Evolutionary conservation across 2,888 invertebrate genomes (phyloP).

Genomic region (Ferrisia virgata): DNA sequence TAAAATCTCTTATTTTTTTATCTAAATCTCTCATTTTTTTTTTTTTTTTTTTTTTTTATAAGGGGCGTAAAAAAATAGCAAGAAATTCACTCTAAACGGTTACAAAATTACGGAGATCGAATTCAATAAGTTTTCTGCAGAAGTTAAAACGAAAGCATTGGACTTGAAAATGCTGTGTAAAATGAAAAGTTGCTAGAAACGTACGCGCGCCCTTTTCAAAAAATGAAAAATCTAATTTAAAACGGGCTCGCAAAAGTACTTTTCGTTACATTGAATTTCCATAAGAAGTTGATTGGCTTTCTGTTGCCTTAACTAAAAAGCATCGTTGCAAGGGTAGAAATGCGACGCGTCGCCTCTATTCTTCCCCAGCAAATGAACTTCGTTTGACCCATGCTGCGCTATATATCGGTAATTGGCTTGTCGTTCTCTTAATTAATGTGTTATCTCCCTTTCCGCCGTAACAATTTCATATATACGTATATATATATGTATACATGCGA

Average conservation of each 20-base stretch:
- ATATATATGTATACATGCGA: too few species aligned
- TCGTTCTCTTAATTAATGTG: slow-evolving; percentile 45
- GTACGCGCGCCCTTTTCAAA: slow-evolving; percentile 28
- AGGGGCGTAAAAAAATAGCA: background rate
- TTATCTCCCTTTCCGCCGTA: background rate
- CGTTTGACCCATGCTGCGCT: slow-evolving; percentile 44
- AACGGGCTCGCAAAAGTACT: slow-evolving; percentile 38
- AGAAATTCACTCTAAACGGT: slow-evolving; percentile 24
- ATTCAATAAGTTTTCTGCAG: slow-evolving; percentile 22
- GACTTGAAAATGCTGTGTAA: slow-evolving; percentile 31
- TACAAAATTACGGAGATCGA: slow-evolving; percentile 24
- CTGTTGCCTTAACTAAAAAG: slow-evolving; percentile 29
- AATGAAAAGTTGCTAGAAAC: slow-evolving; percentile 20
- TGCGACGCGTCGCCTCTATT: slow-evolving; percentile 19
- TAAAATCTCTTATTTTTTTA: too few species aligned
- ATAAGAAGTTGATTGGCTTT: slow-evolving; percentile 45
- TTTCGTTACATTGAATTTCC: slow-evolving; percentile 46
- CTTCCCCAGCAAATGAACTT: slow-evolving; percentile 37
- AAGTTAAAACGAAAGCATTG: slow-evolving; percentile 32
- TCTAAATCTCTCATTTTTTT: too few species aligned
- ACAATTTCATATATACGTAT: background rate
- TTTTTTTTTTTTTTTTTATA: background rate
- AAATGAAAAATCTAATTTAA: slow-evolving; percentile 42
- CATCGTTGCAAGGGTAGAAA: slow-evolving; percentile 34
- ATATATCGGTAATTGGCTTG: slow-evolving; percentile 44